Evolutionary conservation across 2,113 vertebrate species (phyloP).

Genomic region (Elachura formosa): DNA sequence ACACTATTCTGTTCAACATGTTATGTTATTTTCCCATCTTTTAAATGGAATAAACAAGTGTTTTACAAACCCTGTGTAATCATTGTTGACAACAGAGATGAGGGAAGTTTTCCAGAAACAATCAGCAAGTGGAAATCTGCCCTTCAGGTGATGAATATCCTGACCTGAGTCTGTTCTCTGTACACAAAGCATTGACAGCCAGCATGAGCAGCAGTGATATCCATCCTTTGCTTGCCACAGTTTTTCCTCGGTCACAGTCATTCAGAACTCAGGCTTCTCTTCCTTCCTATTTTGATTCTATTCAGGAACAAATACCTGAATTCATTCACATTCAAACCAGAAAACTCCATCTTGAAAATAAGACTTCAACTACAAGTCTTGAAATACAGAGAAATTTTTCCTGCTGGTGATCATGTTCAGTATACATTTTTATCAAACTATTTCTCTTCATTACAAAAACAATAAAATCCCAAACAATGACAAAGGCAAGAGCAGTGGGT

Average conservation of each 20-base stretch:
- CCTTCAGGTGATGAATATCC: neutral
- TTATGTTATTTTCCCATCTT: neutral
- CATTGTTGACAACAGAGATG: neutral
- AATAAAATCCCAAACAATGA: neutral
- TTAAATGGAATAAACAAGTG: neutral
- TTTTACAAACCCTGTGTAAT: neutral
- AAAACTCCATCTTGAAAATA: neutral
- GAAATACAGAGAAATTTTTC: neutral
- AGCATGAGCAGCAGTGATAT: rapidly evolving
- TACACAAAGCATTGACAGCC: neutral
- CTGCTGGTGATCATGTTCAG: neutral
- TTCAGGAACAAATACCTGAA: neutral
- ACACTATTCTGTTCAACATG: neutral
- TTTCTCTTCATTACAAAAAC: conserved; percentile 8
- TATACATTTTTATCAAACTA: neutral
- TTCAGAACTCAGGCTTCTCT: neutral
- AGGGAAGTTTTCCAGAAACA: neutral
- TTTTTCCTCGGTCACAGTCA: neutral
- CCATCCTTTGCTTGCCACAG: neutral
- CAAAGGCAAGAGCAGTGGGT: neutral
- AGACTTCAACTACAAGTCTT: no score
- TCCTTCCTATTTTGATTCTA: neutral
- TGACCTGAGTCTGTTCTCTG: neutral
- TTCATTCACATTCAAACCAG: neutral
- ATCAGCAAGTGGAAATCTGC: rapidly evolving